These are phyloP conservation scores for Steinernema carpocapsae DNA, from an alignment of 2,888 invertebrate genomes.

Conservation along the genomic window DNA sequence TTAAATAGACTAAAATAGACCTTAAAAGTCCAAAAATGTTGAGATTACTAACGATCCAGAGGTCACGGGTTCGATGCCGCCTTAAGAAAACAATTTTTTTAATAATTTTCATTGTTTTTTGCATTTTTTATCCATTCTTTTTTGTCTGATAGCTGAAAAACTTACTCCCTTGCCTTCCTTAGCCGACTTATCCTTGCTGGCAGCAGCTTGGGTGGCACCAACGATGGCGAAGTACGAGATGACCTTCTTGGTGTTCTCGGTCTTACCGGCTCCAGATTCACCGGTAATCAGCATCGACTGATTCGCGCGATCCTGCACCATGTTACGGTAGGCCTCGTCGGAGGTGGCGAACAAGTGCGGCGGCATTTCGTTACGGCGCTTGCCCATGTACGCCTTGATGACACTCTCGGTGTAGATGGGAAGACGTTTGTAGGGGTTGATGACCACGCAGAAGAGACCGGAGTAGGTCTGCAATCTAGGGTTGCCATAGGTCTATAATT, in stretches of 20 bases:
- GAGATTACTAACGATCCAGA: too few species aligned
- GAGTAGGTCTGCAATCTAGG: conserved; percentile 62
- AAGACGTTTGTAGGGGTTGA: conserved; percentile 68
- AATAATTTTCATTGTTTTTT: too few species aligned
- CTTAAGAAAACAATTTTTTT: too few species aligned
- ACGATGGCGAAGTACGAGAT: conserved; percentile 88
- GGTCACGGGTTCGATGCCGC: too few species aligned
- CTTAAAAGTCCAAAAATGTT: too few species aligned
- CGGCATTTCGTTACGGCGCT: conserved; percentile 69
- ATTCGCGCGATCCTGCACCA: conserved; percentile 79
- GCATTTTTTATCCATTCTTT: too few species aligned
- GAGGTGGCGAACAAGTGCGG: conserved; percentile 92
- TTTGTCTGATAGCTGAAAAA: too few species aligned
- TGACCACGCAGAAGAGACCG: conserved; percentile 68
- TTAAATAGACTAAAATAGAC: too few species aligned
- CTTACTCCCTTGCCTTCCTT: conserved; percentile 34
- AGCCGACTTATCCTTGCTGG: conserved; percentile 39
- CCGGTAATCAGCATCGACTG: conserved; percentile 95
- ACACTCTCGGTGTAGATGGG: conserved; percentile 66
- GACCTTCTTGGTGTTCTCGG: conserved; percentile 85
- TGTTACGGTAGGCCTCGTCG: conserved; percentile 99
- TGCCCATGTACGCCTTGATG: conserved; percentile 66
- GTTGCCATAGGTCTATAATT: background rate
- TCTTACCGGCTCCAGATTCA: conserved; percentile 99
- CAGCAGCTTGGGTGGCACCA: conserved; percentile 74